Evolutionary conservation across 1,140 invertebrate genomes (phyloP), one percentile per base, ranked within the genome.

Genomic region (Bombus waltoni): DNA sequence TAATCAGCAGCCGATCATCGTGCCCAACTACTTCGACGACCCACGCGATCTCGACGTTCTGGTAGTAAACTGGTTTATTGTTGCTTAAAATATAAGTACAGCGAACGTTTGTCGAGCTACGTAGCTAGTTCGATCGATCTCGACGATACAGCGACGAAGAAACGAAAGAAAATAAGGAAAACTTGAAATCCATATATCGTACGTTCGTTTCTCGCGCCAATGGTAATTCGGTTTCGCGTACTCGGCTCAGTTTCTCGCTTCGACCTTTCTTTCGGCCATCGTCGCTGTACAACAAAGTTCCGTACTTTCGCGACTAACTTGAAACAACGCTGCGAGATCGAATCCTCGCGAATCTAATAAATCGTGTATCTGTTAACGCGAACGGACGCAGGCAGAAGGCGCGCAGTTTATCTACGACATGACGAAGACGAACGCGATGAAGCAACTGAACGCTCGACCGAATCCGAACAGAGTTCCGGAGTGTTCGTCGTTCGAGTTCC

Each of bases 11-110:
- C 98, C 98, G 0, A 92, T 96, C 11, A 98, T 99, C 59, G 97
- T 97, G 93, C 97, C 98, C 1, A 98, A 98, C 91, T 98, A 98
- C 93, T 97, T 97, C 72, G 93, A 96, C 0, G 95, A 98, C 94
- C 96, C 96, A 0, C 93, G 96, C 18, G 98, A 98, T 91, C 93
- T 98, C 22, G 96, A 96, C 89, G 94, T 97, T 70, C 93, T 98
- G 93, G 96, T 98, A 93, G 95, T 95, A 11, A 32, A 22, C 3
- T 32, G 13, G 8, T 62, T n/a, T 62, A 5, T 62, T 13, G n/a
- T 62, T 62, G 3, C 28, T n/a, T n/a, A n/a, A 62, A n/a, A 13
- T 5, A 53, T 53, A 22, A 5, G 28, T n/a, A 62, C 1, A n/a
- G 10, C 10, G 59, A 53, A 53, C 47, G 18, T 53, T 53, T 0